Evolutionary conservation across 2,797 vertebrate species (phyloP).

Genomic region (Buphagus erythrorhynchus): DNA sequence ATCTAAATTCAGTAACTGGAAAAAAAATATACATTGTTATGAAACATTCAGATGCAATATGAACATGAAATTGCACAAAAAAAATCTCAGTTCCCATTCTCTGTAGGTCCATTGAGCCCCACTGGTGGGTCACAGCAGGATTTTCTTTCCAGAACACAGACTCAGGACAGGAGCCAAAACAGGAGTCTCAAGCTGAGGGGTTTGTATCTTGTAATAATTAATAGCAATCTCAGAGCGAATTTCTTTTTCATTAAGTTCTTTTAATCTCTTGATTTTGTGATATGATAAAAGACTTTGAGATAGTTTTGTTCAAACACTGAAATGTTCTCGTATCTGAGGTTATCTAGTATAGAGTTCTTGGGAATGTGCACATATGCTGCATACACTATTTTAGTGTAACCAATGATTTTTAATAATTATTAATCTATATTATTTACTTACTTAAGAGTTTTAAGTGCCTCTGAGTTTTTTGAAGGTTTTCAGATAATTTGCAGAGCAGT

Average conservation of each 20-base stretch:
- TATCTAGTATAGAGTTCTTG: not conserved
- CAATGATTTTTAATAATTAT: not conserved
- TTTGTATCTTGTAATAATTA: not conserved
- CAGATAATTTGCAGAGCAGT: not conserved
- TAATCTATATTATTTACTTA: not conserved
- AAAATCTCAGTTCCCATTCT: rapidly evolving
- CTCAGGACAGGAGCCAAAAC: not conserved
- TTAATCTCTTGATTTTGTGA: not conserved
- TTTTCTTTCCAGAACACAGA: not conserved
- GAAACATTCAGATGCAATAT: not conserved
- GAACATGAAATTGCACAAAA: not conserved
- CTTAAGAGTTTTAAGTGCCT: not conserved
- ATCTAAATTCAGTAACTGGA: not conserved
- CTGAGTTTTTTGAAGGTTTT: not conserved
- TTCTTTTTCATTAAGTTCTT: not conserved
- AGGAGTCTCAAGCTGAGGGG: rapidly evolving
- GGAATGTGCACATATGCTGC: not conserved
- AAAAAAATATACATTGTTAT: not conserved
- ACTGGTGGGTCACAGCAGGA: not conserved
- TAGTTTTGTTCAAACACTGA: not conserved
- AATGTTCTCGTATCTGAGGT: not conserved
- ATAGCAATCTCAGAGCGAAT: not conserved
- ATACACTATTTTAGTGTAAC: not conserved
- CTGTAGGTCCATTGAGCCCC: not conserved
- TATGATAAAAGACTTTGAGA: not conserved